Base-by-base conservation (phyloP, 2,113 vertebrate genomes). In the Uropsilus gracilis region DNA sequence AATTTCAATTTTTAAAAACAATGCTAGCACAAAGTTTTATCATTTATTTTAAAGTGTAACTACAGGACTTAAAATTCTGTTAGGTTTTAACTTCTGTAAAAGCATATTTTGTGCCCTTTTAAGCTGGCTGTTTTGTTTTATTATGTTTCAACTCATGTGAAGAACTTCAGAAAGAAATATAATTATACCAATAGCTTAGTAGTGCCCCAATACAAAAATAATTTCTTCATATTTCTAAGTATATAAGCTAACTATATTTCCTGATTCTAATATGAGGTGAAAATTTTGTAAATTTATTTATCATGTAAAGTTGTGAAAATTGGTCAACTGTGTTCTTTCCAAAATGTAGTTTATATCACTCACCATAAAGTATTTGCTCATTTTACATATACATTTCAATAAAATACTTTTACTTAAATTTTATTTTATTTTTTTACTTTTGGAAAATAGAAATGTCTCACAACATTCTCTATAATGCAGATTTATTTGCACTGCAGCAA, bases 301-400 rank as follows among this genome's bases (percentile, higher is more conserved):
- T 59, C 59, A 86, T 86, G 81, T 6, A 28, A 6, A 59, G 48
- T 6, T 87, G 30, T 66, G 24, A 61, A 91, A 61, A 89, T 72
- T 10, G 84, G 57, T 69, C 39, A 81, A 46, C 76, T 86, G 50
- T 42, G 30, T 87, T 84, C 64, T 84, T 48, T 73, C 48, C 24
- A 72, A 92, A 89, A 11, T 91, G 8, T 89, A 90, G 10, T 78
- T 6, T 91, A 77, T 90, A 59, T 95, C 97, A 97, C 97, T 97
- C 97, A 97, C 94, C 84, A 76, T 34, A 94, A 90, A 96, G 97
- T 96, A 88, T 92, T 96, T 97, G 26, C 30, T 96, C 92, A 94
- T 93, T 46, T 88, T 81, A 94, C 83, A 80, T 46, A 84, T 68
- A 93, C 28, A 75, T 85, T 88, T 93, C 86, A 92, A 86, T 81